These are phyloP conservation scores for Neotoxoptera formosana DNA, from an alignment of 1,140 invertebrate genomes.

Conservation along the genomic window DNA sequence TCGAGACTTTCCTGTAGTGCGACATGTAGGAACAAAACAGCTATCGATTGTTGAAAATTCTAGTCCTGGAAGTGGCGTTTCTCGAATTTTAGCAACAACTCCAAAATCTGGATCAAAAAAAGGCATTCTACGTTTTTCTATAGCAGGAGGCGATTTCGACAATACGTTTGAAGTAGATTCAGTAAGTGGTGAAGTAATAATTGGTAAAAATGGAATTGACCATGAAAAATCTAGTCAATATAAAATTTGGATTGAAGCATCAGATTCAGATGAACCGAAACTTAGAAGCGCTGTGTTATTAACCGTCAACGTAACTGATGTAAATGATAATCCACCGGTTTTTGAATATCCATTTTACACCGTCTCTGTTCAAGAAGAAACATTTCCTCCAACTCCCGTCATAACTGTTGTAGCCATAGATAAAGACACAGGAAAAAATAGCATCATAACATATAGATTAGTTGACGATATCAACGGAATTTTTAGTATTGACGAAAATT, in stretches of 20 bases:
- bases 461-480: slow-evolving; percentile 77
- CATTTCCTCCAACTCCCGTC: slow-evolving; percentile 79
- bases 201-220: slow-evolving; percentile 82
- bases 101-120: slow-evolving; percentile 73
- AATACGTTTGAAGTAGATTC: slow-evolving; percentile 83
- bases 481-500: slow-evolving; percentile 81
- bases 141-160: slow-evolving; percentile 90
- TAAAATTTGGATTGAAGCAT: slow-evolving; percentile 92
- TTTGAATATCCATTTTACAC: slow-evolving; percentile 85
- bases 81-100: slow-evolving; percentile 74
- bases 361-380: slow-evolving; percentile 84
- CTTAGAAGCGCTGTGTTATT: slow-evolving; percentile 79
- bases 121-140: slow-evolving; percentile 77
- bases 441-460: slow-evolving; percentile 81
- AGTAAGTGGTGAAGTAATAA: slow-evolving; percentile 78
- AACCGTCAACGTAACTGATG: slow-evolving; percentile 86
- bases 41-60: slow-evolving; percentile 84
- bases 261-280: slow-evolving; percentile 82
- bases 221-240: slow-evolving; percentile 85
- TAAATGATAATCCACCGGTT: slow-evolving; percentile 89
- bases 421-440: slow-evolving; percentile 86
- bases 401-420: slow-evolving; percentile 83
- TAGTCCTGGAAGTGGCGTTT: slow-evolving; percentile 75
- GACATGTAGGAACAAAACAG: slow-evolving; percentile 71
- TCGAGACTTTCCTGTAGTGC: slow-evolving; percentile 78